These are phyloP conservation scores for Ormyrus pomaceus DNA, from an alignment of 2,888 invertebrate genomes.

Conservation along the genomic window DNA sequence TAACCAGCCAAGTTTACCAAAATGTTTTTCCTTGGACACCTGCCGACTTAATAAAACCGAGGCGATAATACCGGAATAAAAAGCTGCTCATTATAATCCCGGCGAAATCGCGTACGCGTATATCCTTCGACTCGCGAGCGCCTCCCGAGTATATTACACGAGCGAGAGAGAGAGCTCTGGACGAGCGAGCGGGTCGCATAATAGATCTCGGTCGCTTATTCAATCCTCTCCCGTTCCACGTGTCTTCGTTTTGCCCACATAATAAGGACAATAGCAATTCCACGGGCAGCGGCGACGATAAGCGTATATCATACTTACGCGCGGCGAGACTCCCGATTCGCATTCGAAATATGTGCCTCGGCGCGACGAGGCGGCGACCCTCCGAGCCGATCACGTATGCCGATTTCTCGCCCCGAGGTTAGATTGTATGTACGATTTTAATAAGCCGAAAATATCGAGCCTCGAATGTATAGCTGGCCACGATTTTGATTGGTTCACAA, in stretches of 20 bases:
- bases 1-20: too few relatives aligned
- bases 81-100: constrained; percentile 11
- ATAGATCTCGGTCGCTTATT: constrained; percentile 44
- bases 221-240: constrained; percentile 37
- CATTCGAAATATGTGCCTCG: constrained; percentile 44
- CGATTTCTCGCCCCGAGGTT: background rate
- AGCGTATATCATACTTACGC: background rate
- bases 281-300: constrained; percentile 28
- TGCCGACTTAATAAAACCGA: too few relatives aligned
- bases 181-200: background rate
- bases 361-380: constrained; percentile 1
- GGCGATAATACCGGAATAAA: constrained; percentile 2
- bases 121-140: constrained; percentile 1
- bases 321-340: constrained; percentile 13
- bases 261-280: constrained; percentile 39
- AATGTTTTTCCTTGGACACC: too few relatives aligned
- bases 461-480: background rate
- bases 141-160: background rate
- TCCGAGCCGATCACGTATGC: constrained; percentile 19
- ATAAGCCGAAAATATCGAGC: too few relatives aligned
- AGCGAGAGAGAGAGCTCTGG: background rate
- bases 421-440: too few relatives aligned
- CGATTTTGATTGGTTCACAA: background rate
- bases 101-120: background rate
- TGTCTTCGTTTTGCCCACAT: constrained; percentile 30